Percentiles rank a stretch among this genome's conserved stretches.
phyloP scores from a whole-genome alignment of 2,888 invertebrate species.

The Pollenia amentaria region DNA sequence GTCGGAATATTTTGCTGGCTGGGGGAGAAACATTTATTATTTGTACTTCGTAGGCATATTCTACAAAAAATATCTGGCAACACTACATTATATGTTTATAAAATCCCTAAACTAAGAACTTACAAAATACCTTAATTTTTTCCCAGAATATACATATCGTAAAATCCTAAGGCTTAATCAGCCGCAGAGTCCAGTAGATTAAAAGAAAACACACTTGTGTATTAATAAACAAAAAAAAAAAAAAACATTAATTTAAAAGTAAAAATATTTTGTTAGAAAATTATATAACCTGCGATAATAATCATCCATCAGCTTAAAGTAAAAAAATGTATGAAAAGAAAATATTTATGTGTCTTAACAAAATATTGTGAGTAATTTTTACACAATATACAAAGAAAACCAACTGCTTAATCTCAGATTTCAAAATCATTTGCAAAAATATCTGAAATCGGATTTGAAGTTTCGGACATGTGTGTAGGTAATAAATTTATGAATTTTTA shows the following conservation, averaged over 20 bases:
- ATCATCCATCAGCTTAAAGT: constrained; percentile 4
- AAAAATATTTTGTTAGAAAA: constrained; percentile 36
- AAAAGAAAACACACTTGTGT: neutral
- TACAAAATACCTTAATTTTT: constrained; percentile 28
- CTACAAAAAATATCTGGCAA: no score
- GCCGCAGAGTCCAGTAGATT: constrained; percentile 1
- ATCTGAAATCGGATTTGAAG: neutral
- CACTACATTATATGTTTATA: neutral
- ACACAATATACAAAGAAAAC: constrained; percentile 20
- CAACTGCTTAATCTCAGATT: neutral
- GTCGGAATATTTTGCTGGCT: no score
- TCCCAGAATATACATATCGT: neutral
- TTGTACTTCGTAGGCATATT: no score
- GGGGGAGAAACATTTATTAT: no score
- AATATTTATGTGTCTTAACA: constrained; percentile 6
- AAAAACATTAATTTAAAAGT: constrained; percentile 1
- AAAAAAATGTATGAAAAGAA: neutral
- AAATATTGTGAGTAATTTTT: constrained; percentile 22
- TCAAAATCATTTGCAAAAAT: neutral
- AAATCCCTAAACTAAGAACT: neutral
- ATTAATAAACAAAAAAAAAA: neutral
- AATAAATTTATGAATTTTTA: neutral
- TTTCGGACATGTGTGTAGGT: constrained; percentile 2
- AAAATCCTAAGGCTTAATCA: constrained; percentile 2
- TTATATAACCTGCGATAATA: constrained; percentile 43